Percentiles rank a stretch among this genome's conserved stretches.
Conservation (phyloP, 2,888 invertebrate species). For the Tetranychus truncatus region DNA sequence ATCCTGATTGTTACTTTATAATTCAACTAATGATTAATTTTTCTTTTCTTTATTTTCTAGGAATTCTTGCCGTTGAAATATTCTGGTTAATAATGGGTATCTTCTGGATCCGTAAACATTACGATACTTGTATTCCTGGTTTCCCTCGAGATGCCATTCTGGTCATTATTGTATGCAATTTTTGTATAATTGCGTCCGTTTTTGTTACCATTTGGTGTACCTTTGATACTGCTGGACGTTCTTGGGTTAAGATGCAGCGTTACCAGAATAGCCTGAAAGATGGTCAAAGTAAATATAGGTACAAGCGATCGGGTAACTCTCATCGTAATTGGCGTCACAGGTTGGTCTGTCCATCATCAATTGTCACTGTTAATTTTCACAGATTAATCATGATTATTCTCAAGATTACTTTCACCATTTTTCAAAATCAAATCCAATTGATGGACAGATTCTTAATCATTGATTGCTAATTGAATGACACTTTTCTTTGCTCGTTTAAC, state of each 20-base stretch:
- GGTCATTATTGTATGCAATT: conserved; percentile 60
- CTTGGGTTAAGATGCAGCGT: conserved; percentile 75
- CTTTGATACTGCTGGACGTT: conserved; percentile 65
- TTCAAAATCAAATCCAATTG: too few species aligned
- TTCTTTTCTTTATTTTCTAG: conserved; percentile 37
- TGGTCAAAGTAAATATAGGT: conserved; percentile 45
- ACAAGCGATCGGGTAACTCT: conserved; percentile 53
- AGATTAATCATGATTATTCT: too few species aligned
- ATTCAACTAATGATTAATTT: not conserved
- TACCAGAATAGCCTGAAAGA: conserved; percentile 63
- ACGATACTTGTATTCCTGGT: conserved; percentile 47
- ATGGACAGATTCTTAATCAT: too few species aligned
- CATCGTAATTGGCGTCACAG: conserved; percentile 62
- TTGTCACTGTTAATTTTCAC: not conserved
- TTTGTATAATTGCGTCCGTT: conserved; percentile 48
- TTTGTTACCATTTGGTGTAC: conserved; percentile 64
- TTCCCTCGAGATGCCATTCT: conserved; percentile 48
- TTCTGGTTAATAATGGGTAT: conserved; percentile 54
- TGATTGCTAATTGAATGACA: too few species aligned
- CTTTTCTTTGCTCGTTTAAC: too few species aligned
- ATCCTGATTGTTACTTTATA: too few species aligned
- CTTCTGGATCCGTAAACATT: conserved; percentile 50
- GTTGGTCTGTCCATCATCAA: conserved; percentile 33
- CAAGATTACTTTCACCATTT: too few species aligned
- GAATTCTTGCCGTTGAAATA: conserved; percentile 51